Evolutionary conservation across 2,888 invertebrate genomes (phyloP), one percentile per base, ranked within the genome.

Genomic region (Eupithecia insigniata): DNA sequence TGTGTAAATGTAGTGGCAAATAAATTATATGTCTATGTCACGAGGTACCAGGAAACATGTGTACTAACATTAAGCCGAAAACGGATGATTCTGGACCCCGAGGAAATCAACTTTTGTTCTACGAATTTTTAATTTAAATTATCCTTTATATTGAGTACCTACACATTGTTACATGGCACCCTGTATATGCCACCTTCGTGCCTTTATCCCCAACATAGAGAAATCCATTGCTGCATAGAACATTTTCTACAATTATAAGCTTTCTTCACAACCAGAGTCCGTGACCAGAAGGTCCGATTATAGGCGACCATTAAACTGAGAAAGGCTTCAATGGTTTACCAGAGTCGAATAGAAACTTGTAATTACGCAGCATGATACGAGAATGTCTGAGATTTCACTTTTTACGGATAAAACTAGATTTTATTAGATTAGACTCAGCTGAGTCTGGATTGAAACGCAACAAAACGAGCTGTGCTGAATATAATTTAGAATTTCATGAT

Each of bases 261-360:
- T 67, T 67, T 67, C 67, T 67, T 67, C 55, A 67, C 67, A 67
- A 34, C 32, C 51, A 34, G 16, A 55, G 32, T 22, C 67, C 67
- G 34, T 67, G 55, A 67, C 55, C 66, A 66, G 30, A 46, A 34
- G 32, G 34, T 62, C 51, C 55, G 55, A 55, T 55, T 55, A 55
- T 22, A 26, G 26, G 26, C 26, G 26, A 14, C 26, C 26, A 55
- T 55, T 51, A 55, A 26, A 51, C 46, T 46, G 30, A n/a, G 55
- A 55, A 26, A 55, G 55, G 55, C 55, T 26, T 55, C 12, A 55
- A 55, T 55, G 55, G 55, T 55, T 55, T 8, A 46, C 46, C 26
- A 55, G 22, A 26, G 4, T 12, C 26, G n/a, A 22, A 1, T 62
- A 62, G 61, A 62, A 62, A 62, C 32, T 62, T 34, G 32, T 32